A percentile compares a stretch with the other conserved stretches of the same genome.
Conservation (phyloP, 2,797 vertebrate genomes). For the Lacerta viridis region DNA sequence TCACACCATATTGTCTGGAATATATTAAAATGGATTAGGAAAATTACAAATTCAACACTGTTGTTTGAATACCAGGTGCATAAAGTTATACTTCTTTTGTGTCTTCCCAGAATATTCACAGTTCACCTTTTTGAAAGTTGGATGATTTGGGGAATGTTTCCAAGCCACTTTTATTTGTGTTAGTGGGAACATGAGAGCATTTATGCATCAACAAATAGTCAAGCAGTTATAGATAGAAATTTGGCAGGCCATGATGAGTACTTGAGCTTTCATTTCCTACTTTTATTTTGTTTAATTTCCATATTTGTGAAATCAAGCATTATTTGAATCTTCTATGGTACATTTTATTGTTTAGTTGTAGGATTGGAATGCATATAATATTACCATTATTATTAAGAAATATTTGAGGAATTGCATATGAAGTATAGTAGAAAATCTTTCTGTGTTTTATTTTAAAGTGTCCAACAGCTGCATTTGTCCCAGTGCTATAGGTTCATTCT, state of each 20-base stretch:
- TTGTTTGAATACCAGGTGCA: neutral
- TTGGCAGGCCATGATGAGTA: neutral
- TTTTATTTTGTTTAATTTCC: neutral
- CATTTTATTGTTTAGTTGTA: slow-evolving; percentile 3
- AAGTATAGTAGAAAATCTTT: neutral
- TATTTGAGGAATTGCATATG: slow-evolving; percentile 14
- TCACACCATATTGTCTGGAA: slow-evolving; percentile 29
- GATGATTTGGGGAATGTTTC: neutral
- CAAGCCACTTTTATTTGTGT: slow-evolving; percentile 16
- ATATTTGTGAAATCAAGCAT: slow-evolving; percentile 3
- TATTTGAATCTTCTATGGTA: slow-evolving; percentile 11
- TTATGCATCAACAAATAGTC: neutral
- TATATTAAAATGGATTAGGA: slow-evolving; percentile 15
- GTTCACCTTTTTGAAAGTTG: neutral
- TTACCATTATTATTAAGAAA: accelerated
- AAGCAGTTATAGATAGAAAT: neutral
- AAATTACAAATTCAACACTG: neutral
- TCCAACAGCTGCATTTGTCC: neutral
- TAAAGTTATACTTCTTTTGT: neutral
- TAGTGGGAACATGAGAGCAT: neutral
- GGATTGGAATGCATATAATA: neutral
- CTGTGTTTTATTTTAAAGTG: neutral
- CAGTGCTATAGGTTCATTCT: neutral
- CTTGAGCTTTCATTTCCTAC: neutral
- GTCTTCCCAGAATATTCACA: neutral